Evolutionary conservation across 2,113 vertebrate genomes (phyloP), one percentile per base, ranked within the genome.

Genomic region (Tichodroma muraria): DNA sequence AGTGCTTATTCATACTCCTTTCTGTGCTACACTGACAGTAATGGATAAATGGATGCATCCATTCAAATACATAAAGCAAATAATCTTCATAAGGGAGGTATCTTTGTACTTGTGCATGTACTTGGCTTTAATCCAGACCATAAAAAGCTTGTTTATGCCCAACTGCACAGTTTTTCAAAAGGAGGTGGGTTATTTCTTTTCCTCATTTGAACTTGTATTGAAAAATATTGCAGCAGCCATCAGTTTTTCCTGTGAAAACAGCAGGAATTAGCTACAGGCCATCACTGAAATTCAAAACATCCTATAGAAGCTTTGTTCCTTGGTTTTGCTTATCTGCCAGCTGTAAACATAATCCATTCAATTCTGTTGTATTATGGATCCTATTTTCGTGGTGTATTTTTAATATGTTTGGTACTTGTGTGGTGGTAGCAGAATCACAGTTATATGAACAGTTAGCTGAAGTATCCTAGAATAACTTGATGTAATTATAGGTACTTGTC

Each of bases 261-360:
- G 94, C 89, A 81, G 71, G 92, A 81, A 93, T 95, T 97, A 97
- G 88, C 93, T 93, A 81, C 71, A 92, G 93, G 95, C 90, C 78
- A 84, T 85, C 85, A 88, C 59, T 79, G 84, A 95, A 95, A 94
- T 93, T 91, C 93, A 88, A 94, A 96, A 95, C 84, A 95, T 93
- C 59, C 77, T 63, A 6, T 44, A 94, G 80, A 90, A 89, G 87
- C 80, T 89, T 96, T 94, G 85, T 96, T 92, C 82, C 44, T 60
- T 91, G 85, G 53, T 60, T 86, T 95, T 95, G 89, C 92, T 97
- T 81, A 78, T 95, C 80, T 97, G 92, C 87, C 92, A 93, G 90
- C 83, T 95, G 71, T 93, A 93, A 95, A 94, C 70, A 94, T 70
- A 76, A 85, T 47, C 92, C 70, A 50, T 90, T 95, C 90, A 84